A percentile compares a stretch with the other conserved stretches of the same genome.
phyloP scores from a whole-genome alignment of 2,113 vertebrate species.

The Rutilus rutilus region DNA sequence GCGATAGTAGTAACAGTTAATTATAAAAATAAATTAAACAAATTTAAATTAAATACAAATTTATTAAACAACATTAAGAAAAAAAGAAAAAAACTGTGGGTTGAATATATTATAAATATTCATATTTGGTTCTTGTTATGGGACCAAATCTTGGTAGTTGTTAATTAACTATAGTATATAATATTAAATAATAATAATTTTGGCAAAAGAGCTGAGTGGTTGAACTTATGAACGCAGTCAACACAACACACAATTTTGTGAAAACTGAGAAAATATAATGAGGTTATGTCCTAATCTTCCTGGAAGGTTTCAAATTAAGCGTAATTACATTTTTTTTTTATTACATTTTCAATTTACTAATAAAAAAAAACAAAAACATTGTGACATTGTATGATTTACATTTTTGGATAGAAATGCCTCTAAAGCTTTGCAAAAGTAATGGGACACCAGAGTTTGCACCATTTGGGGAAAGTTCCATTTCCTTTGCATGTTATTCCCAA shows the following conservation, averaged over 20 bases:
- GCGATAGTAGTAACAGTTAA: not conserved
- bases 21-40: too few relatives aligned
- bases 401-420: constrained; percentile 47
- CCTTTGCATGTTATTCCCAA: constrained; percentile 69
- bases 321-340: too few relatives aligned
- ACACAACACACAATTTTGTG: too few relatives aligned
- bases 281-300: too few relatives aligned
- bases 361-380: not conserved
- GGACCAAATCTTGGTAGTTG: too few relatives aligned
- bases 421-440: constrained; percentile 60
- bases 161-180: too few relatives aligned
- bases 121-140: not conserved
- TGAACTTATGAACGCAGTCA: not conserved
- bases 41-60: too few relatives aligned
- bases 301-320: too few relatives aligned
- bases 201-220: not conserved
- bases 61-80: too few relatives aligned
- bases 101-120: too few relatives aligned
- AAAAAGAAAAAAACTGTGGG: too few relatives aligned
- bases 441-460: not conserved
- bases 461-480: not conserved
- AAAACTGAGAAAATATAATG: too few relatives aligned
- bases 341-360: not conserved
- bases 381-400: not conserved
- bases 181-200: not conserved